phyloP scores from a whole-genome alignment of 1,140 invertebrate genomes.

The Drosophila oshimai region DNA sequence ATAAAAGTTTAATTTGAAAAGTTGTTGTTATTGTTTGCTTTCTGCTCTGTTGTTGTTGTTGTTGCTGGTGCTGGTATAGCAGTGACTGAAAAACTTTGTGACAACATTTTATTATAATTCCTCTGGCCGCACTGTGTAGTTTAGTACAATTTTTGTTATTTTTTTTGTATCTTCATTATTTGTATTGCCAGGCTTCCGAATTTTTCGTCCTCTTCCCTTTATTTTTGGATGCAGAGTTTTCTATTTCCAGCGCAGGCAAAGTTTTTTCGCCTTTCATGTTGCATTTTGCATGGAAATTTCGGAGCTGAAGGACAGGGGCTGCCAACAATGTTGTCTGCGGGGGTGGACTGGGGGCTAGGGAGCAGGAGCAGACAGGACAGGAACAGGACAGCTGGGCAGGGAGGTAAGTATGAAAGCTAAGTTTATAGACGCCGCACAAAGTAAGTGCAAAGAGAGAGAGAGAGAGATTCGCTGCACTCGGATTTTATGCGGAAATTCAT shows the following conservation, averaged over 20 bases:
- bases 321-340: conserved; percentile 60
- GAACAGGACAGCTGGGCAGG: conserved; percentile 60
- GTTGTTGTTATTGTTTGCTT: conserved; percentile 74
- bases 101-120: conserved; percentile 81
- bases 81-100: conserved; percentile 65
- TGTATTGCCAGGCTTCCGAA: conserved; percentile 49
- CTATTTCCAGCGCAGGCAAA: conserved; percentile 55
- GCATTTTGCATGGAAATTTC: conserved; percentile 66
- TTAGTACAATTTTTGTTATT: conserved; percentile 71
- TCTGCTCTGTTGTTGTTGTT: conserved; percentile 2
- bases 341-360: not conserved
- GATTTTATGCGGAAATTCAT: conserved; percentile 74
- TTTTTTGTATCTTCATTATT: conserved; percentile 77
- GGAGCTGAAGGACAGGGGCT: conserved; percentile 32
- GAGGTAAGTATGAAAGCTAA: conserved; percentile 69
- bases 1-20: conserved; percentile 80
- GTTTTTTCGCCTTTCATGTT: conserved; percentile 67
- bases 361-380: conserved; percentile 25
- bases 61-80: conserved; percentile 6
- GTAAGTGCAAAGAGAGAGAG: conserved; percentile 33
- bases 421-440: conserved; percentile 68
- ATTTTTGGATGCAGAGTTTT: conserved; percentile 39
- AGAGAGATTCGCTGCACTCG: conserved; percentile 41
- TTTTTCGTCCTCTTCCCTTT: conserved; percentile 5
- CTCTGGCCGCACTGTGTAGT: conserved; percentile 51